Base-by-base conservation (phyloP, 2,888 invertebrate genomes). In the Melieria crassipennis region DNA sequence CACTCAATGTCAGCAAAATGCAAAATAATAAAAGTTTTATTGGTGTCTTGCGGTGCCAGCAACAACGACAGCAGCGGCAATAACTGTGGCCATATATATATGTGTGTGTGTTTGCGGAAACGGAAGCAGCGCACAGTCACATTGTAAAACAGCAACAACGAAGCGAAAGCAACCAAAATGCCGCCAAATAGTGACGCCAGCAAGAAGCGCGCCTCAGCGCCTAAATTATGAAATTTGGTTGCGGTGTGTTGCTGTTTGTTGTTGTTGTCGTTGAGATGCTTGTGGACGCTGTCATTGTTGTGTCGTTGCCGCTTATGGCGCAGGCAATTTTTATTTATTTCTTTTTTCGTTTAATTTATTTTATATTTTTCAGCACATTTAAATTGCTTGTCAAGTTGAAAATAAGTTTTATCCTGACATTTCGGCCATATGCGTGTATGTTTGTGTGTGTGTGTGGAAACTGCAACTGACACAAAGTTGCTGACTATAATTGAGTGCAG, bases 321-420 rank as follows among this genome's bases (percentile, higher is more conserved):
- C 30, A 30, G 30, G 30, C 30, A 30, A 30, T 30, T 30, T 30
- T 30, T 30, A 30, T 30, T 30, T 3, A 30, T 30, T 30, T 30
- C 1, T 30, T 30, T 30, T 30, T 30, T 30, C 30, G 30, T 30
- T 30, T 30, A 30, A 3, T 30, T 30, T 3, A 30, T 30, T 30
- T 30, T 30, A 30, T 30, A 30, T 30, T 30, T 30, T 30, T 1
- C 30, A 30, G 30, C 30, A 30, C 30, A 2, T 56, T 66, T 48
- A 56, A 48, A 63, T 66, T 62, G 63, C 64, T 48, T 69, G 64
- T 60, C 64, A 70, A 70, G 60, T 60, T 42, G 65, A 64, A 42
- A 30, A 30, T 30, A 30, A 30, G 30, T 30, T 30, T 30, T 3
- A 3, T 30, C 3, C 30, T 30, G 30, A 30, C 30, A 30, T 30